Evolutionary conservation across 1,140 invertebrate genomes (phyloP).

Genomic region (Ceratosolen fusciceps): DNA sequence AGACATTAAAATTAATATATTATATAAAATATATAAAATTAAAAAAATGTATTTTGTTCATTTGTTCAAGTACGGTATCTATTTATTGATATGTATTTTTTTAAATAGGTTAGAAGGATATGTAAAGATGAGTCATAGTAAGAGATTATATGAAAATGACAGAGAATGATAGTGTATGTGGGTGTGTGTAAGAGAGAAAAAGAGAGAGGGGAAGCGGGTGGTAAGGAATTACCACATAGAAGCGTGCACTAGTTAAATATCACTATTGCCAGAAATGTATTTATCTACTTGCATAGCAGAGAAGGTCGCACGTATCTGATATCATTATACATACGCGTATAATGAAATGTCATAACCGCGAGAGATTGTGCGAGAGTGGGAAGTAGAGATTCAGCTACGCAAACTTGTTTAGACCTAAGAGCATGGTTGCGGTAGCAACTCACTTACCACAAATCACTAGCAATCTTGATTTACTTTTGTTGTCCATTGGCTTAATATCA

Average conservation of each 20-base stretch:
- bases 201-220: neutral
- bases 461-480: slow-evolving; percentile 69
- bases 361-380: neutral
- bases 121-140: too few species aligned
- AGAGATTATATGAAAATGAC: too few species aligned
- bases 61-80: too few species aligned
- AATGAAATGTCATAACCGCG: neutral
- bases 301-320: slow-evolving; percentile 23
- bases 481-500: slow-evolving; percentile 65
- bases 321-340: slow-evolving; percentile 15
- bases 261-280: slow-evolving; percentile 17
- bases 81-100: too few species aligned
- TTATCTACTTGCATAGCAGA: slow-evolving; percentile 32
- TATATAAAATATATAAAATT: too few species aligned
- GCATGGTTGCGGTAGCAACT: slow-evolving; percentile 14
- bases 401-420: slow-evolving; percentile 1
- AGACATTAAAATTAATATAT: too few species aligned
- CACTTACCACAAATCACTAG: slow-evolving; percentile 64
- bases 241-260: neutral
- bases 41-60: too few species aligned
- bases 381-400: neutral
- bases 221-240: too few species aligned
- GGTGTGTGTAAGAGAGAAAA: too few species aligned
- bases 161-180: too few species aligned
- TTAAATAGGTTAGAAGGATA: too few species aligned